Evolutionary conservation across 1,140 invertebrate species (phyloP), one percentile per base, ranked within the genome.

Genomic region (Harpegnathos saltator): DNA sequence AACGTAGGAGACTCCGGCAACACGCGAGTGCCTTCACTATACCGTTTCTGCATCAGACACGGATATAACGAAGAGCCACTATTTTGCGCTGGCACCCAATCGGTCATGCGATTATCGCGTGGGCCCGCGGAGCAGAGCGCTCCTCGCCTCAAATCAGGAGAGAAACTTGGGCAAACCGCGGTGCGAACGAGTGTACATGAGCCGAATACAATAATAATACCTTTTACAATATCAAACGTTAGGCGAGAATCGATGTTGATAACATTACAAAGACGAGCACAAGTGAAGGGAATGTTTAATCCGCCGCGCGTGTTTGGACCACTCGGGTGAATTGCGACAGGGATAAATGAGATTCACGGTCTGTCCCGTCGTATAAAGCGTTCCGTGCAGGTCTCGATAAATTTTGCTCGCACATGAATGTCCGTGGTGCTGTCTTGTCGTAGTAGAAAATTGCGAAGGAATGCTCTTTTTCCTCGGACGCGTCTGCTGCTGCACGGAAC

Each of bases 261-360:
- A 61, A 74, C 52, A 4, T 38, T 44, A 44, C 3, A 15, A 38
- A 58, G 56, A 68, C 12, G 7, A 56, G 50, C 62, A 77, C 44
- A 56, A 68, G 5, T 68, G 22, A 1, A 75, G 65, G 44, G 44
- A 69, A 78, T 68, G 74, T 77, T 77, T 68, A 38, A 22, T 12
- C 54, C 33, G 48, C 54, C 33, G 48, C 44, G 29, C 19, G 14
- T 38, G 63, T 7, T 63, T 12, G 38, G 9, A 26, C 5, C 0
- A 54, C 52, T 15, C n/a, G 44, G 61, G 52, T 29, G 9, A 22
- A 66, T 54, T 3, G 29, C 1, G 17, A 24, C n/a, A 44, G n/a
- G 22, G n/a, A n/a, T n/a, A n/a, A n/a, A 69, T 14, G 19, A 33
- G 9, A 66, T 38, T 3, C 33, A 72, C 44, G 15, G 17, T 33